These are phyloP conservation scores for Arion vulgaris DNA, from an alignment of 1,140 invertebrate species.

Conservation along the genomic window DNA sequence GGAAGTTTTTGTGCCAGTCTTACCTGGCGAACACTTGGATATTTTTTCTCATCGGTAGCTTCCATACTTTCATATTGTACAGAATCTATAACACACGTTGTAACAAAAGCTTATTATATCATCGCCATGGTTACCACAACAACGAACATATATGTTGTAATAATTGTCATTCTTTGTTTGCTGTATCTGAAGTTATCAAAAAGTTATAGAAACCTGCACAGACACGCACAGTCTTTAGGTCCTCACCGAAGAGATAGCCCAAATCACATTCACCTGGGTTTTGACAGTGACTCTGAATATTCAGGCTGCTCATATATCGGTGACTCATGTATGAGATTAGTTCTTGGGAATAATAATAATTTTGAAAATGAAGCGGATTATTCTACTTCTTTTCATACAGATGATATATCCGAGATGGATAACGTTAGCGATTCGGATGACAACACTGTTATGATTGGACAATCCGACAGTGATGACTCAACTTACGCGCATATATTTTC, in stretches of 20 bases:
- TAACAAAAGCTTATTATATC: conserved; percentile 12
- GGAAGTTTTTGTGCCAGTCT: conserved; percentile 37
- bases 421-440: conserved; percentile 24
- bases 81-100: conserved; percentile 18
- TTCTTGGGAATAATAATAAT: neutral
- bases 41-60: conserved; percentile 38
- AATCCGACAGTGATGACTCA: conserved; percentile 49
- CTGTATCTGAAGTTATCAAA: conserved; percentile 40
- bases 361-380: conserved; percentile 29
- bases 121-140: conserved; percentile 16
- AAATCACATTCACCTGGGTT: neutral
- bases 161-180: conserved; percentile 37
- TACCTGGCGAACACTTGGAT: conserved; percentile 40
- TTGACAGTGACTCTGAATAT: conserved; percentile 47
- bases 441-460: conserved; percentile 26
- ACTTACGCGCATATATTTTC: conserved; percentile 47
- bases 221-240: conserved; percentile 38
- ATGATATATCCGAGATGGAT: neutral
- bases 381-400: conserved; percentile 39
- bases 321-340: neutral
- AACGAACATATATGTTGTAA: conserved; percentile 46
- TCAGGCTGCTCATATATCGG: conserved; percentile 1
- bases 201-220: conserved; percentile 22
- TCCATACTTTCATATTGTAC: conserved; percentile 7
- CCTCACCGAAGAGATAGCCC: conserved; percentile 1